Percentiles rank a stretch among this genome's conserved stretches.
phyloP scores from a whole-genome alignment of 2,888 invertebrate species.

The Erebia ligea region DNA sequence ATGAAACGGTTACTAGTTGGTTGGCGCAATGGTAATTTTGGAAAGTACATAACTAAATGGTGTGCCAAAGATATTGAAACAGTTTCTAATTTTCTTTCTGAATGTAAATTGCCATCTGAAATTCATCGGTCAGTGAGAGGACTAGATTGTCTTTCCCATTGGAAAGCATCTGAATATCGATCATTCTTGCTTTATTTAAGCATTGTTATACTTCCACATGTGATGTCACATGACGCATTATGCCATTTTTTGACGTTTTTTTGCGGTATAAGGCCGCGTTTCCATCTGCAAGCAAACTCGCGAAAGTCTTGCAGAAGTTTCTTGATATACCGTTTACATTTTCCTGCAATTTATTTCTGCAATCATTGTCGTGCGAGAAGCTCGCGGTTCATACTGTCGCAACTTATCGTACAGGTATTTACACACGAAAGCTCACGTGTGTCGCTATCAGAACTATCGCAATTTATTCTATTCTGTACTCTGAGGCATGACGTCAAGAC shows the following conservation, averaged over 20 bases:
- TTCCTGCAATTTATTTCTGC: too few species aligned
- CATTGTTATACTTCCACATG: conserved; percentile 26
- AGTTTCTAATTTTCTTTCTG: not conserved
- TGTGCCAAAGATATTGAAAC: conserved; percentile 19
- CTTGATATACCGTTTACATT: too few species aligned
- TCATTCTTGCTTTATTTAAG: conserved; percentile 40
- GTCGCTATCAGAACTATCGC: too few species aligned
- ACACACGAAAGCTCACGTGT: too few species aligned
- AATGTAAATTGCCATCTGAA: not conserved
- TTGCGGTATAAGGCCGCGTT: too few species aligned
- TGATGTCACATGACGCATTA: conserved; percentile 12
- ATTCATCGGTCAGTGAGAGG: conserved; percentile 1
- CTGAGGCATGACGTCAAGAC: too few species aligned
- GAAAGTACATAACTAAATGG: conserved; percentile 38
- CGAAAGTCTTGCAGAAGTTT: too few species aligned
- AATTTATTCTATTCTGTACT: too few species aligned
- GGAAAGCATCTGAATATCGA: conserved; percentile 41
- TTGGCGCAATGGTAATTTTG: conserved; percentile 42
- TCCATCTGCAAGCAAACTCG: too few species aligned
- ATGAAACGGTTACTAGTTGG: conserved; percentile 42
- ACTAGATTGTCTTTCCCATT: conserved; percentile 25
- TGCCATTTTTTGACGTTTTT: conserved; percentile 3
- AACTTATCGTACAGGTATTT: too few species aligned
- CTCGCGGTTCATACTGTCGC: too few species aligned
- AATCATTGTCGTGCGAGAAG: too few species aligned